Percentiles rank a stretch among this genome's conserved stretches.
phyloP scores from a whole-genome alignment of 2,113 vertebrate genomes.

The Callopanchax toddi region DNA sequence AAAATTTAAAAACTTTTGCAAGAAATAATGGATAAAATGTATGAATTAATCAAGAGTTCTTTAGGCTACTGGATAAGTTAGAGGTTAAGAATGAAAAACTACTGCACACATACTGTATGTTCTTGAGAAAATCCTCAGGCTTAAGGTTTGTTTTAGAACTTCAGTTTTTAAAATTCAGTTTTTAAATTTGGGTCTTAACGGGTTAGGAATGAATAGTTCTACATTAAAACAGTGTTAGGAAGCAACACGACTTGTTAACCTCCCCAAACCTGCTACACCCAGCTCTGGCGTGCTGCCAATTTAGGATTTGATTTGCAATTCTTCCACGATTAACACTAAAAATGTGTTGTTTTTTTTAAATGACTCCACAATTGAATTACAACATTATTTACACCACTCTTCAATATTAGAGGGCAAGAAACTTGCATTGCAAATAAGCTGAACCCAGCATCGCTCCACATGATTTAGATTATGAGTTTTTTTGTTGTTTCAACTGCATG shows the following conservation, averaged over 20 bases:
- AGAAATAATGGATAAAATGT: too few species aligned
- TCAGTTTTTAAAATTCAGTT: too few species aligned
- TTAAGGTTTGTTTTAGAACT: not conserved
- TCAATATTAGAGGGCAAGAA: not conserved
- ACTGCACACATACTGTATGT: not conserved
- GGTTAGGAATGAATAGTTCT: not conserved
- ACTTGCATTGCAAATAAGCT: not conserved
- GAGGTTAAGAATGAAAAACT: too few species aligned
- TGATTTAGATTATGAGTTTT: not conserved
- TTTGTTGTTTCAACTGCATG: not conserved
- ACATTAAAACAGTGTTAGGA: not conserved
- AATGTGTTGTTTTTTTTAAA: not conserved
- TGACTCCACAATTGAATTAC: too few species aligned
- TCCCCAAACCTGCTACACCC: not conserved
- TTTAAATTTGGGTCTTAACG: not conserved
- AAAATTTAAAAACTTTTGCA: too few species aligned
- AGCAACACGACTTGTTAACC: not conserved
- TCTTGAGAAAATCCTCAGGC: not conserved
- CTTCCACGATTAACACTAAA: not conserved
- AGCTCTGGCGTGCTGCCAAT: slow-evolving; percentile 2
- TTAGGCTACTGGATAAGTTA: not conserved
- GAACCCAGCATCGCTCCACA: not conserved
- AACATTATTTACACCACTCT: not conserved
- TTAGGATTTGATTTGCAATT: not conserved
- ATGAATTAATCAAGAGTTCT: not conserved